Evolutionary conservation across 2,113 vertebrate species (phyloP), one percentile per base, ranked within the genome.

Genomic region (Ctenomys sociabilis): DNA sequence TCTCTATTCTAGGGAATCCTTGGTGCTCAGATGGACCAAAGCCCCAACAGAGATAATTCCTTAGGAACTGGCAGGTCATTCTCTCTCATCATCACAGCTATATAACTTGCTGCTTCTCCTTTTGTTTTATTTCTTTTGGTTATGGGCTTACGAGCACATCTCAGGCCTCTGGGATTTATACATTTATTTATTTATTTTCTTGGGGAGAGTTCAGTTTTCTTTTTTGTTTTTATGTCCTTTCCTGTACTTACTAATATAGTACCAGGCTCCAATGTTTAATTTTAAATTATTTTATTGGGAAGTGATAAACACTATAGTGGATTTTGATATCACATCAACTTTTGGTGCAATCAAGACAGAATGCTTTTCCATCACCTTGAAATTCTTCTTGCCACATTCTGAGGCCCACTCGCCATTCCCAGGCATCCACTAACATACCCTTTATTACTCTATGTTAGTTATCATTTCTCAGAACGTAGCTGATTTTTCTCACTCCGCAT

Each of bases 151-250:
- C 24, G 28, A 61, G 88, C 68, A 90, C 35, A 87, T 90, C 54
- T 78, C 40, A 86, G 19, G 13, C 10, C 40, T 82, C 37, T 82
- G 45, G 35, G 32, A 89, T 35, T 35, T 35, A 92, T 0, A 21
- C 16, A 40, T 49, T 54, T 77, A 85, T 83, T n/a, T 70, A 16
- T 70, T 87, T 83, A 90, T 52, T 94, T 93, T 37, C 57, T 54
- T 17, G 72, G 21, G 13, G 26, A 81, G 30, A 17, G 35, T n/a
- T 59, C 59, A 68, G 3, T 24, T 61, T 89, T 63, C n/a, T 43
- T 89, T 63, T n/a, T 81, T 94, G n/a, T 82, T 88, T 85, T 94
- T 49, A 95, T 1, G n/a, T 49, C 17, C 13, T 17, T 80, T 94
- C 52, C 37, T 92, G 16, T 35, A 80, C 45, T 35, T 93, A 77